Conservation (phyloP, 2,797 vertebrate genomes). For the Tenualosa ilisha region DNA sequence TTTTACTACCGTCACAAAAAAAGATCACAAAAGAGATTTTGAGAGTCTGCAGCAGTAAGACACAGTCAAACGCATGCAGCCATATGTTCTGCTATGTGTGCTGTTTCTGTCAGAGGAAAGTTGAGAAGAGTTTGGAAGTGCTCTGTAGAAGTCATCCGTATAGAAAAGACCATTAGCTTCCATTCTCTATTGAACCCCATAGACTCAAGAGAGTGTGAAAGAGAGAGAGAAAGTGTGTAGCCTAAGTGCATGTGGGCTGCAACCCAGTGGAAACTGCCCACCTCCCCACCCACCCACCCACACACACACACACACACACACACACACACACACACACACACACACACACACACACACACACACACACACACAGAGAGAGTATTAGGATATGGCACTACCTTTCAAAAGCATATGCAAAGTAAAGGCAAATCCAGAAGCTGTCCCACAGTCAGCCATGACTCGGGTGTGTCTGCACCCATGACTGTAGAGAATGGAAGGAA, state of each 20-base stretch:
- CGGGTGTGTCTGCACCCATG: not conserved
- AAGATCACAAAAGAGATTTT: no score
- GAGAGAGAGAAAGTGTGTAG: not conserved
- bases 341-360: constrained; percentile 28
- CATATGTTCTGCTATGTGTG: no score
- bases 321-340: constrained; percentile 25
- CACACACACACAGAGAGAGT: not conserved
- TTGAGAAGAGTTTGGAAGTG: not conserved
- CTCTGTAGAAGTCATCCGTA: not conserved
- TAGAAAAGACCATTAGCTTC: not conserved
- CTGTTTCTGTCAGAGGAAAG: not conserved
- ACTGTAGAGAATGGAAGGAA: not conserved
- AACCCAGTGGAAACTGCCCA: not conserved
- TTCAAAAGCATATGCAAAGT: not conserved
- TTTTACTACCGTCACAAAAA: not conserved
- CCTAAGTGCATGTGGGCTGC: not conserved
- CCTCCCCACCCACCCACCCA: not conserved
- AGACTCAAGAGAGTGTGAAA: not conserved
- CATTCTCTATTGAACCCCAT: not conserved
- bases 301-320: constrained; percentile 25
- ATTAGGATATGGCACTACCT: constrained; percentile 52
- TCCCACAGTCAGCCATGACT: not conserved
- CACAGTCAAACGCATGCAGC: no score
- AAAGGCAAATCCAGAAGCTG: not conserved
- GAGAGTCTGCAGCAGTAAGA: no score